Percentiles rank a stretch among this genome's conserved stretches.
phyloP scores from a whole-genome alignment of 2,888 invertebrate species.

The Oscheius onirici region DNA sequence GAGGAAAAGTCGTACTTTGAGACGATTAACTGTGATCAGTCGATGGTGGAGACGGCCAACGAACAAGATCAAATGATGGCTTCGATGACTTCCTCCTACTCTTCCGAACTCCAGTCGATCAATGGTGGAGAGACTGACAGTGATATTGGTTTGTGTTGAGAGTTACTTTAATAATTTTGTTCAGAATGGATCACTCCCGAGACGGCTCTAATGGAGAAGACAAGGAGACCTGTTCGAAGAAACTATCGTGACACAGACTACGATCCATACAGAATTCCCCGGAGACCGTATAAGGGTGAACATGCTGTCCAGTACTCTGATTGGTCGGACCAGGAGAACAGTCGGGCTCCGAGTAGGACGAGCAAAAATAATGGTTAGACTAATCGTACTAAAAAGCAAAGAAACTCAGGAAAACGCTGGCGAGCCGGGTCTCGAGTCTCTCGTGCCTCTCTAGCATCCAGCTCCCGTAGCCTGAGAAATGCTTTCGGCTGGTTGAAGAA shows the following conservation, averaged over 20 bases:
- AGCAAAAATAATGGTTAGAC: neutral
- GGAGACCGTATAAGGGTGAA: conserved; percentile 49
- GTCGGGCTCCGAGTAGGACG: conserved; percentile 28
- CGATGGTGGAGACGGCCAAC: conserved; percentile 3
- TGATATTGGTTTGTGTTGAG: conserved; percentile 45
- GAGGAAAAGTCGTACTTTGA: conserved; percentile 24
- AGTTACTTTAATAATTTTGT: neutral
- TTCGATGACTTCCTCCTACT: conserved; percentile 69
- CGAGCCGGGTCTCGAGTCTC: conserved; percentile 42
- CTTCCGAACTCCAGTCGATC: conserved; percentile 68
- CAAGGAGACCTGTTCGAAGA: conserved; percentile 9
- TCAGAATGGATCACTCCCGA: conserved; percentile 66
- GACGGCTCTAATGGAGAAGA: conserved; percentile 43
- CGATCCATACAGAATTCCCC: conserved; percentile 47
- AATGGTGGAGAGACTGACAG: conserved; percentile 67
- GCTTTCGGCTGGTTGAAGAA: conserved; percentile 44
- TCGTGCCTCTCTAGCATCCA: conserved; percentile 2
- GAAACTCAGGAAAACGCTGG: conserved; percentile 36
- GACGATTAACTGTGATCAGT: conserved; percentile 18
- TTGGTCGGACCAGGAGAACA: conserved; percentile 57
- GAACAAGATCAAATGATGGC: conserved; percentile 51
- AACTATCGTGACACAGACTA: conserved; percentile 39
- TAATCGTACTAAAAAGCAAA: no score
- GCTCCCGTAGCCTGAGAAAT: conserved; percentile 29
- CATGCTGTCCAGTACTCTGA: conserved; percentile 61